Evolutionary conservation across 2,888 invertebrate species (phyloP).

Genomic region (Brachylomia viminalis): DNA sequence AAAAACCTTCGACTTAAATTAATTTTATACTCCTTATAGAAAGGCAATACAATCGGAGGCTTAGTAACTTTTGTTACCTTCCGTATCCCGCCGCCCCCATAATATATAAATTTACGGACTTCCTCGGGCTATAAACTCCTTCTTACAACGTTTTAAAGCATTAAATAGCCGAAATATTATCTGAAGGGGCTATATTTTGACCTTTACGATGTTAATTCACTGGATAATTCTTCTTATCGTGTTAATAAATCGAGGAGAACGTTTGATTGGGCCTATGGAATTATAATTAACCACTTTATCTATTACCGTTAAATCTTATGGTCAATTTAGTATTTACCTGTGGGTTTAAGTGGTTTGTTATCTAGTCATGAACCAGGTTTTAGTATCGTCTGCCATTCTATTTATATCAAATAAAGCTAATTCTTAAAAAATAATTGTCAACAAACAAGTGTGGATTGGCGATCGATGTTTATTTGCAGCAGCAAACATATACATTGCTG

Average conservation of each 20-base stretch:
- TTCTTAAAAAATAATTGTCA: too few relatives aligned
- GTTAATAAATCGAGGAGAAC: slow-evolving; percentile 33
- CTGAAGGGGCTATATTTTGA: slow-evolving; percentile 51
- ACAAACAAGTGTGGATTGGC: too few relatives aligned
- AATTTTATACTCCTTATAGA: slow-evolving; percentile 22
- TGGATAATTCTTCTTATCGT: slow-evolving; percentile 57
- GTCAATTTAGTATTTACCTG: slow-evolving; percentile 23
- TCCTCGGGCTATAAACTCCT: slow-evolving; percentile 66
- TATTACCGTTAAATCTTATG: slow-evolving; percentile 26
- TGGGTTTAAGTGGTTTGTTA: neutral
- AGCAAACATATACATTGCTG: neutral
- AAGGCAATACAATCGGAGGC: slow-evolving; percentile 34
- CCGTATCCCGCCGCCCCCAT: slow-evolving; percentile 39
- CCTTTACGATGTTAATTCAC: slow-evolving; percentile 60
- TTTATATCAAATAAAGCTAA: too few relatives aligned
- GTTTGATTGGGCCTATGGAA: slow-evolving; percentile 47
- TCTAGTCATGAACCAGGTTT: neutral
- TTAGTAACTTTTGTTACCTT: slow-evolving; percentile 46
- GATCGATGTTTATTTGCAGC: neutral
- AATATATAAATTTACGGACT: slow-evolving; percentile 64
- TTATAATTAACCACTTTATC: slow-evolving; percentile 40
- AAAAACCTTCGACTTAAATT: slow-evolving; percentile 8
- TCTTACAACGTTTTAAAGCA: slow-evolving; percentile 56
- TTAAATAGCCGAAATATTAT: slow-evolving; percentile 60
- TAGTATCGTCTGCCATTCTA: too few relatives aligned